Evolutionary conservation across 2,797 vertebrate genomes (phyloP), one percentile per base, ranked within the genome.

Genomic region (Huso huso): DNA sequence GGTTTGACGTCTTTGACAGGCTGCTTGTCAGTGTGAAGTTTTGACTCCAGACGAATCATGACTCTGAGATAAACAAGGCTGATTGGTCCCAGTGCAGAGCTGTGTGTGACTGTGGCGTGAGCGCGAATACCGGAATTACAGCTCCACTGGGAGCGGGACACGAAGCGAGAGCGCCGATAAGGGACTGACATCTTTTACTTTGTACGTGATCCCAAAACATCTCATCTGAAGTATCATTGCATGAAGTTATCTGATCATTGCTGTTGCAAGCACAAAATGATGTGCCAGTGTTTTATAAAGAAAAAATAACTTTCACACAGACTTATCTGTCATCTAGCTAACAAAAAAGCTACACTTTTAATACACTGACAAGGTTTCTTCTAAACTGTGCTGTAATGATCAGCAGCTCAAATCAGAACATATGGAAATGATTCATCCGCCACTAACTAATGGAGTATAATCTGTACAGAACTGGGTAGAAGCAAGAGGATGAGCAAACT

Each of bases 1-100:
- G 8, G 6, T 62, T 37, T 62, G 61, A 62, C 61, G 23, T 62
- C 8, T 62, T 9, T 62, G 61, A 62, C 61, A 62, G 18, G 61
- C 11, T 18, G 12, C 61, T 62, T 62, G 61, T 62, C 61, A 37
- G 18, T 15, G 61, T 8, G 18, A 48, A 62, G 18, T 62, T 23
- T 62, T n/a, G 23, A 62, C 5, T 18, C 61, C 18, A 23, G 61
- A 62, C 61, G 18, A 62, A 62, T 18, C 7, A 37, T 37, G 61
- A 10, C 60, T 62, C 60, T 23, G 15, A 15, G 37, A 18, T 37
- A 37, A 37, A 37, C 23, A 37, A 62, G 61, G 12, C 61, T 62
- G 61, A 62, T 18, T n/a, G 18, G 61, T 37, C 61, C 61, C 61
- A 62, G 18, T 9, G 23, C 61, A 62, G 18, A 48, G 7, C 61